Evolutionary conservation across 2,888 invertebrate genomes (phyloP).

Genomic region (Unio pictorum): DNA sequence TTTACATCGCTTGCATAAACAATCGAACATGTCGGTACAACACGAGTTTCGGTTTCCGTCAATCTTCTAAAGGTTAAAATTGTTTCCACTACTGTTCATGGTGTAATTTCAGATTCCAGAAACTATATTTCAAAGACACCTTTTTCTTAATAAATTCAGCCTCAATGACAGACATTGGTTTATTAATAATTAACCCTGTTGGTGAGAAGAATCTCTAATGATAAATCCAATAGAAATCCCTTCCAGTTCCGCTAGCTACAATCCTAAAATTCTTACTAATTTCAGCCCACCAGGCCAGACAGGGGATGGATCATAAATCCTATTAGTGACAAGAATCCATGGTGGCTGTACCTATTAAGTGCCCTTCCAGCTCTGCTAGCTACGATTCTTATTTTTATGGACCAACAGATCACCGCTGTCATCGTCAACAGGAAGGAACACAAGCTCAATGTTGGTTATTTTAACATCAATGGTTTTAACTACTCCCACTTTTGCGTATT

Average conservation of each 20-base stretch:
- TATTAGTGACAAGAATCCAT: slow-evolving; percentile 74
- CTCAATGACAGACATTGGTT: slow-evolving; percentile 55
- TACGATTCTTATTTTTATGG: slow-evolving; percentile 98
- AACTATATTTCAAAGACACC: too few species aligned
- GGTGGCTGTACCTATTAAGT: slow-evolving; percentile 88
- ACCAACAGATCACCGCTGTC: slow-evolving; percentile 99
- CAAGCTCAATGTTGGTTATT: slow-evolving; percentile 75
- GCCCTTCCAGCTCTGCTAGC: slow-evolving; percentile 91
- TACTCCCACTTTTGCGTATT: too few species aligned
- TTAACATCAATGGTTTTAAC: neutral
- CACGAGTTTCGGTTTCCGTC: neutral
- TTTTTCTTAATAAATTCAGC: slow-evolving; percentile 74
- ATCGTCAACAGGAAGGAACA: slow-evolving; percentile 99
- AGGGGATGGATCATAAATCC: slow-evolving; percentile 66
- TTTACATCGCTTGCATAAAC: too few species aligned
- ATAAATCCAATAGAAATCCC: slow-evolving; percentile 84
- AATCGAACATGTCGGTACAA: too few species aligned
- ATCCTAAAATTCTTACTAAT: slow-evolving; percentile 86
- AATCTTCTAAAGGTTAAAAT: too few species aligned
- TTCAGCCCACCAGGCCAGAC: slow-evolving; percentile 52
- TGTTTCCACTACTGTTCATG: too few species aligned
- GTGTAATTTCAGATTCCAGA: too few species aligned
- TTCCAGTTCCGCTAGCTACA: slow-evolving; percentile 93
- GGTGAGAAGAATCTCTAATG: slow-evolving; percentile 79
- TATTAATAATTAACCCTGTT: slow-evolving; percentile 63